Evolutionary conservation across 2,113 vertebrate genomes (phyloP).

Genomic region (Typhlomys cinereus): DNA sequence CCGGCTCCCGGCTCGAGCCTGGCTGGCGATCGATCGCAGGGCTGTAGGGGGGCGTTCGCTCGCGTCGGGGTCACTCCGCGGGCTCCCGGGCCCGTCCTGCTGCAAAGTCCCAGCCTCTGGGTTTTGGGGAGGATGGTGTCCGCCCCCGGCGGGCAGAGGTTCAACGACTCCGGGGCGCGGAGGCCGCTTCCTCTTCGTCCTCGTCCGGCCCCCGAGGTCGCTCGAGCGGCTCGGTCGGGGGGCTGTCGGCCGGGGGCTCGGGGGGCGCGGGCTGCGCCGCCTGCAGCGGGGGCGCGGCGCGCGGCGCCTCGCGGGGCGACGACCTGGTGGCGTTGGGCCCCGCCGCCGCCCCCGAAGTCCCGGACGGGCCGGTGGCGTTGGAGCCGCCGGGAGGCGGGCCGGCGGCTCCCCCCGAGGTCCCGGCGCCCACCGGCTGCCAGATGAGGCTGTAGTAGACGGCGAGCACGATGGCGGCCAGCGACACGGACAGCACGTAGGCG

Average conservation of each 20-base stretch:
- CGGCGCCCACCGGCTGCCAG: constrained; percentile 92
- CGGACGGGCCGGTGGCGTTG: constrained; percentile 65
- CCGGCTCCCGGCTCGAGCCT: too few relatives aligned
- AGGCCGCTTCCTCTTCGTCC: constrained; percentile 58
- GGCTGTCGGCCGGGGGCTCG: constrained; percentile 12
- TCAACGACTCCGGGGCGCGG: constrained; percentile 67
- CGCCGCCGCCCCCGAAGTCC: constrained; percentile 47
- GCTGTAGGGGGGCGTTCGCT: not conserved
- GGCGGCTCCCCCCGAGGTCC: constrained; percentile 75
- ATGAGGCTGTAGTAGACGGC: constrained; percentile 98
- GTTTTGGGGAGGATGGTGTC: not conserved
- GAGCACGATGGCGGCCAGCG: constrained; percentile 97
- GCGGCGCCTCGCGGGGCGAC: constrained; percentile 67
- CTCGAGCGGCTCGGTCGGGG: constrained; percentile 36
- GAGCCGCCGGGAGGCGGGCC: constrained; percentile 66
- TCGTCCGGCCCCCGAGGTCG: constrained; percentile 51
- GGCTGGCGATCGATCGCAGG: not conserved
- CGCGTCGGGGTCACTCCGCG: constrained; percentile 26
- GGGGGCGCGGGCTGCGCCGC: constrained; percentile 10
- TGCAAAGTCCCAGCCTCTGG: constrained; percentile 46
- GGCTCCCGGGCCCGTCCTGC: constrained; percentile 46
- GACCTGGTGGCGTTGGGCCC: constrained; percentile 59
- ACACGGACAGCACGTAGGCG: constrained; percentile 97
- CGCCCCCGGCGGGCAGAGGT: not conserved
- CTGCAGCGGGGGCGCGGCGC: constrained; percentile 69